Percentiles rank a stretch among this genome's conserved stretches.
Conservation (phyloP, 2,797 vertebrate species). For the Chaunax sp. region DNA sequence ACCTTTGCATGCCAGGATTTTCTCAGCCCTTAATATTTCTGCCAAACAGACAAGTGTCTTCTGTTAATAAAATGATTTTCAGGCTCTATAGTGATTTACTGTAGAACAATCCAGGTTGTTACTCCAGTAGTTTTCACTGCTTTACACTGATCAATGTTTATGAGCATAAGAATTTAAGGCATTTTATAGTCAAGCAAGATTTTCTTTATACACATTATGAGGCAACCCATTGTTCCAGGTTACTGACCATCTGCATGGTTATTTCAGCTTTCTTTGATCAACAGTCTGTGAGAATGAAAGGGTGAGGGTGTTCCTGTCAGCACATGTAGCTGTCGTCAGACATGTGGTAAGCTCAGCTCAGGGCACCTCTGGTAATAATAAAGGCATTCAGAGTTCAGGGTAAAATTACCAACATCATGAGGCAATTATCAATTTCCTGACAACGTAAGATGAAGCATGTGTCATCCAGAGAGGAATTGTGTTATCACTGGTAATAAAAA, state of each 20-base stretch:
- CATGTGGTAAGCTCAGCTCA: conserved; percentile 35
- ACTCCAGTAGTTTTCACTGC: conserved; percentile 27
- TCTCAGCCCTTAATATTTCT: not conserved
- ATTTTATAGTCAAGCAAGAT: not conserved
- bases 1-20: conserved; percentile 4
- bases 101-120: not conserved
- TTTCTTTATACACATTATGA: conserved; percentile 22
- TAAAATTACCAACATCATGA: conserved; percentile 67
- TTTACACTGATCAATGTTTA: conserved; percentile 34
- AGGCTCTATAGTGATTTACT: conserved; percentile 27
- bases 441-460: conserved; percentile 38
- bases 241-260: conserved; percentile 26
- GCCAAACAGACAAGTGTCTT: conserved; percentile 26
- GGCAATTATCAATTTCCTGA: conserved; percentile 66
- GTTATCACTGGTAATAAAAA: conserved; percentile 19
- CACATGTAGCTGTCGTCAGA: conserved; percentile 26
- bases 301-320: conserved; percentile 48
- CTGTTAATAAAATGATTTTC: conserved; percentile 14
- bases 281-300: conserved; percentile 39
- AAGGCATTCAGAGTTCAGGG: conserved; percentile 51
- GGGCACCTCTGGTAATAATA: conserved; percentile 60
- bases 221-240: conserved; percentile 24
- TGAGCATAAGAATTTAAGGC: conserved; percentile 6
- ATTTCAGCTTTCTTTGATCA: conserved; percentile 46
- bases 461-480: conserved; percentile 38